Conservation (phyloP, 2,888 invertebrate species). For the Acleris sparsana region DNA sequence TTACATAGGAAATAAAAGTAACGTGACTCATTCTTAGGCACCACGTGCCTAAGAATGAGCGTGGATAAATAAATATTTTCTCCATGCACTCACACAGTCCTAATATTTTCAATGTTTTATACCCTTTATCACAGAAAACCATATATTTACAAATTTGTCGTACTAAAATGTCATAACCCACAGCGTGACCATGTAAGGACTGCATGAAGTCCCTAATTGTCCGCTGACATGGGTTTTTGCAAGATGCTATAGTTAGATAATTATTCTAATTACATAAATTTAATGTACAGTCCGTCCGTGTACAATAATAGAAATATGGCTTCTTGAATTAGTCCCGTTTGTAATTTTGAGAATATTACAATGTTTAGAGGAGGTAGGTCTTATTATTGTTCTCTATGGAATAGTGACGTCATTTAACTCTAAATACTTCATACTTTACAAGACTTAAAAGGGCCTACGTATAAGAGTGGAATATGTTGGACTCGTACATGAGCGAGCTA, state of each 20-base stretch:
- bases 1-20: constrained; percentile 28
- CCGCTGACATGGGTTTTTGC: constrained; percentile 57
- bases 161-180: constrained; percentile 74
- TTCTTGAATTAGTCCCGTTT: constrained; percentile 1
- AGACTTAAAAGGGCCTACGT: no score
- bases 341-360: constrained; percentile 24
- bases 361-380: background rate
- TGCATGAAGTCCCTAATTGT: constrained; percentile 50
- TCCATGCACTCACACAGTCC: constrained; percentile 82
- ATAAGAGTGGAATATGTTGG: no score
- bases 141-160: constrained; percentile 84
- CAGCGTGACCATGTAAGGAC: constrained; percentile 72
- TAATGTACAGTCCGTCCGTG: constrained; percentile 23
- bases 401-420: no score
- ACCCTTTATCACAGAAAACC: constrained; percentile 84
- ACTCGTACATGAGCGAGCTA: no score
- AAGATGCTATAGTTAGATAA: constrained; percentile 31
- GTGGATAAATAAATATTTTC: constrained; percentile 73
- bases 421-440: no score
- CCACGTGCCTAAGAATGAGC: constrained; percentile 54
- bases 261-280: constrained; percentile 30
- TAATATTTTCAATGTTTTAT: constrained; percentile 76
- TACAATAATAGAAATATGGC: constrained; percentile 26
- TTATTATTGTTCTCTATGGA: no score
- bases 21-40: constrained; percentile 57